Evolutionary conservation across 2,888 invertebrate genomes (phyloP), one percentile per base, ranked within the genome.

Genomic region (Frankliniella fusca): DNA sequence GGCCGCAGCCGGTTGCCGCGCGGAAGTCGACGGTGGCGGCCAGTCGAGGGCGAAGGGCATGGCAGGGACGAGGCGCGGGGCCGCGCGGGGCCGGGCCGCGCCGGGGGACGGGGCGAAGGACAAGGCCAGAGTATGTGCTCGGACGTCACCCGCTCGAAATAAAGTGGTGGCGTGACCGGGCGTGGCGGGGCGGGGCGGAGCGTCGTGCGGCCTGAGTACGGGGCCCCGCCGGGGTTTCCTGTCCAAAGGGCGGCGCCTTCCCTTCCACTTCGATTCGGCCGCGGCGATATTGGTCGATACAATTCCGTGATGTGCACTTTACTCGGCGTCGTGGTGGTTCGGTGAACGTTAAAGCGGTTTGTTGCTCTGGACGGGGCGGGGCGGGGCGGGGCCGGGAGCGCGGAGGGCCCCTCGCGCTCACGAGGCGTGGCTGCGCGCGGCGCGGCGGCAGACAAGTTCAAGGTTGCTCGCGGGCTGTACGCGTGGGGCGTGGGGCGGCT

Each of bases 401-500:
- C 18, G 54, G 54, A 38, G 38, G 38, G 3, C 38, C 38, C 38
- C 38, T 38, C 38, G 38, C 38, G 38, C 38, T 5, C 38, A 38
- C 38, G 38, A 38, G 38, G 38, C 65, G 65, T n/a, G 65, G 70
- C 70, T 27, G 23, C 23, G 70, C 27, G 70, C 70, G 9, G 70
- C 23, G 70, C 27, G 15, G 70, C 70, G 27, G 83, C 80, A 84
- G 83, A 84, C 85, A 86, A 85, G 86, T 86, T 86, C 86, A 86
- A 85, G 86, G 86, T 84, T 85, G 85, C 84, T 82, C 48, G 27
- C 80, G 83, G 81, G 54, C 81, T 49, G 80, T 70, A 28, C 81
- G 80, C 50, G 54, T 65, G 83, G 84, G 83, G 83, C 84, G 86
- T 86, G 85, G 85, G 85, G 85, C 85, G 84, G 85, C 85, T 85